These are phyloP conservation scores for Trypoxylus dichotomus DNA, from an alignment of 1,140 invertebrate genomes.

Conservation along the genomic window DNA sequence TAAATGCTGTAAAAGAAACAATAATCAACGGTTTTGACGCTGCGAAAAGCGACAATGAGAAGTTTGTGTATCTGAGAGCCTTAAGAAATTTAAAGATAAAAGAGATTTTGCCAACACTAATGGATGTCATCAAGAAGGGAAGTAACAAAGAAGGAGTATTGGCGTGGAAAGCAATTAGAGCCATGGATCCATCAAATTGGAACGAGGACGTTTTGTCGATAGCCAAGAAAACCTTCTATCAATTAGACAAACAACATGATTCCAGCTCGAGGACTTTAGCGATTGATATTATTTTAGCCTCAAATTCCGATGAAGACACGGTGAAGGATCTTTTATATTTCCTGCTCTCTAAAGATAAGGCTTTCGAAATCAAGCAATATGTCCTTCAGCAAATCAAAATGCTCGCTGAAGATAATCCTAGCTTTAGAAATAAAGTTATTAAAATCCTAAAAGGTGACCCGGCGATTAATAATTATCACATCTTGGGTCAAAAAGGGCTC, in stretches of 20 bases:
- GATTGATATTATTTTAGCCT: constrained; percentile 70
- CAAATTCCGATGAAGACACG: constrained; percentile 58
- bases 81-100: constrained; percentile 67
- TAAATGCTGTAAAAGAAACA: constrained; percentile 57
- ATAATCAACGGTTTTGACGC: constrained; percentile 58
- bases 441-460: constrained; percentile 52
- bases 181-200: constrained; percentile 57
- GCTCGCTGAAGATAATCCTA: constrained; percentile 57
- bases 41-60: constrained; percentile 59
- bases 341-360: constrained; percentile 57
- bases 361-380: constrained; percentile 70
- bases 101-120: constrained; percentile 60
- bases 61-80: constrained; percentile 64
- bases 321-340: constrained; percentile 61
- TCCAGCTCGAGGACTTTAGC: constrained; percentile 73
- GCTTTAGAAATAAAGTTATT: constrained; percentile 55
- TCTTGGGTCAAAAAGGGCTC: constrained; percentile 67
- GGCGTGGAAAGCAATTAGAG: constrained; percentile 67
- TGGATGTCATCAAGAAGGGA: constrained; percentile 56
- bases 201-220: constrained; percentile 54
- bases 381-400: constrained; percentile 66
- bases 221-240: constrained; percentile 66
- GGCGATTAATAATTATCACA: constrained; percentile 67
- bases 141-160: constrained; percentile 60
- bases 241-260: constrained; percentile 65